Base-by-base conservation (phyloP, 2,113 vertebrate species). In the Melanerpes aurifrons region DNA sequence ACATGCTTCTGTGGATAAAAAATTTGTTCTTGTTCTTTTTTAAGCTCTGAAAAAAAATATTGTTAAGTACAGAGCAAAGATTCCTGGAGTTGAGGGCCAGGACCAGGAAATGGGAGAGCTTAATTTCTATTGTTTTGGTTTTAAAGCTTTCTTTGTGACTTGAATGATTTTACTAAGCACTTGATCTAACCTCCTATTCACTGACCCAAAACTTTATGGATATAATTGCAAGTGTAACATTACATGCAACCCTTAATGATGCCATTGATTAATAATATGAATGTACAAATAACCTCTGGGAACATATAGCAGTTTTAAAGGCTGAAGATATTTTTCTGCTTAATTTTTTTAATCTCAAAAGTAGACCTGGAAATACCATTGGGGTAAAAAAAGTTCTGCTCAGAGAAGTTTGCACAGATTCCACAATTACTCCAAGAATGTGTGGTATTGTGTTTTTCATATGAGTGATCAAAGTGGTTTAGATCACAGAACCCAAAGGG, bases 11-110 rank as follows among this genome's bases (percentile, higher is more conserved):
- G 19, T 62, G 69, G 63, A 74, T 90, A 47, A 26, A 84, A 62
- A 90, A 82, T 43, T 17, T 59, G 16, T 73, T 70, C 10, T 32
- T 73, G 16, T 62, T 35, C 25, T 77, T 87, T 70, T 75, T 50
- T 91, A 85, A 85, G 19, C 28, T 85, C n/a, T 85, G 35, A 25
- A 56, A 74, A 82, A 53, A 16, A 15, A 37, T 19, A 32, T 19
- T 59, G 47, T 67, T 20, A 64, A 77, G 7, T 61, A 59, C 11
- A 53, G 63, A 89, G 28, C 59, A 70, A 93, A 79, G 72, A 76
- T 92, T 91, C 84, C 66, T 89, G 61, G 71, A n/a, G 40, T 5
- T 93, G 82, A 82, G 86, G 74, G 37, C 71, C 80, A 69, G 88
- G 40, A 69, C 45, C 62, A 48, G 76, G 81, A 21, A 82, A 64